Base-by-base conservation (phyloP, 2,797 vertebrate genomes). In the Iguana delicatissima region DNA sequence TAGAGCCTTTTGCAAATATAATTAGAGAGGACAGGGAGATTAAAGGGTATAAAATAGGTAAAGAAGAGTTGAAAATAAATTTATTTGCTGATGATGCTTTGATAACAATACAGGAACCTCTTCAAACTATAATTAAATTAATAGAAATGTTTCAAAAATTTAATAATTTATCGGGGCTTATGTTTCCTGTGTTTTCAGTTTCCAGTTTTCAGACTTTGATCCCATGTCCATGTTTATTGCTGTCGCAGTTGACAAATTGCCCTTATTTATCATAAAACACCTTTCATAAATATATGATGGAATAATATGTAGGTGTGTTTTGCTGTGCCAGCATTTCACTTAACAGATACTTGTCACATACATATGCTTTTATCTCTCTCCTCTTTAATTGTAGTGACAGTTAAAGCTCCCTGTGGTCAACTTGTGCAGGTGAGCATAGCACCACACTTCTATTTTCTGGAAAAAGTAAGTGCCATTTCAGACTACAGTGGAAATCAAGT, bases 251-350 rank as follows among this genome's bases (percentile, higher is more conserved):
- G 95, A 95, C 95, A 1, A 0, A 1, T 82, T 24, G 92, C 94
- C 95, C 69, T 52, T 1, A 73, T 95, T 94, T 93, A 92, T 93
- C 94, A 93, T 85, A 13, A 86, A 92, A 91, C 89, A 92, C 81
- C 46, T 55, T 92, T 80, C 91, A 84, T 86, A 93, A 94, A 94
- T 93, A 91, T 91, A 87, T 89, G 89, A 92, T 55, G 62, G 77
- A 90, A 92, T 92, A 93, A 92, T 94, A 94, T 93, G 94, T 93
- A 88, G 76, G 91, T 92, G 90, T 85, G 57, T 94, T 93, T 93
- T 84, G 42, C 87, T 87, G 52, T 0, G 7, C 85, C 69, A 73
- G 22, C 29, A 12, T 46, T 35, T 69, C 29, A 35, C 7, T 74
- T 38, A 20, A 26, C 18, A 2, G 32, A 35, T 7, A 29, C 13